Evolutionary conservation across 1,140 invertebrate species (phyloP).

Genomic region (Anoplolepis gracilipes): DNA sequence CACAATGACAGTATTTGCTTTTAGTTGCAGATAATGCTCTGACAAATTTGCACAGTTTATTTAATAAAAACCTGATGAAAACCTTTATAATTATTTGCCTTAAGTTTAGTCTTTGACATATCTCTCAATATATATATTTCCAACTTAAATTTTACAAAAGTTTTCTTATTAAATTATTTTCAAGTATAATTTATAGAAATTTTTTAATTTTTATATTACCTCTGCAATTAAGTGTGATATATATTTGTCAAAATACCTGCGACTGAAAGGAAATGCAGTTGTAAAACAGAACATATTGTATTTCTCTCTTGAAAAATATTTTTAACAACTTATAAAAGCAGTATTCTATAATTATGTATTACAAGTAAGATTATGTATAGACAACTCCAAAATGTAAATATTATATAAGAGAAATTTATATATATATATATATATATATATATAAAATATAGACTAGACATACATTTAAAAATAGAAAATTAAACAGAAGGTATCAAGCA

Average conservation of each 20-base stretch:
- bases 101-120: background rate
- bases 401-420: too few relatives aligned
- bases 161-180: background rate
- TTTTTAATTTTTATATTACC: background rate
- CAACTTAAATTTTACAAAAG: too few relatives aligned
- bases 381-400: too few relatives aligned
- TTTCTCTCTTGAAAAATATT: background rate
- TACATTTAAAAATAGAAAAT: background rate
- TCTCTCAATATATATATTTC: too few relatives aligned
- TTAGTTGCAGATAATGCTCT: background rate
- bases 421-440: too few relatives aligned
- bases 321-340: too few relatives aligned
- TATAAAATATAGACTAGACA: too few relatives aligned
- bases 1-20: background rate
- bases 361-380: background rate
- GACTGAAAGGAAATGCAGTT: background rate
- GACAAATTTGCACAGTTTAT: background rate
- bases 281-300: background rate
- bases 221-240: background rate
- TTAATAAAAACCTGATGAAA: background rate
- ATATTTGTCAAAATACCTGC: background rate
- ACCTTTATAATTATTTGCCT: background rate
- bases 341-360: background rate
- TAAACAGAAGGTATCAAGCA: background rate
- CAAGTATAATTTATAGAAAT: conserved; percentile 1